Percentiles rank a stretch among this genome's conserved stretches.
Conservation (phyloP, 2,113 vertebrate species). For the Opisthocomus hoazin region DNA sequence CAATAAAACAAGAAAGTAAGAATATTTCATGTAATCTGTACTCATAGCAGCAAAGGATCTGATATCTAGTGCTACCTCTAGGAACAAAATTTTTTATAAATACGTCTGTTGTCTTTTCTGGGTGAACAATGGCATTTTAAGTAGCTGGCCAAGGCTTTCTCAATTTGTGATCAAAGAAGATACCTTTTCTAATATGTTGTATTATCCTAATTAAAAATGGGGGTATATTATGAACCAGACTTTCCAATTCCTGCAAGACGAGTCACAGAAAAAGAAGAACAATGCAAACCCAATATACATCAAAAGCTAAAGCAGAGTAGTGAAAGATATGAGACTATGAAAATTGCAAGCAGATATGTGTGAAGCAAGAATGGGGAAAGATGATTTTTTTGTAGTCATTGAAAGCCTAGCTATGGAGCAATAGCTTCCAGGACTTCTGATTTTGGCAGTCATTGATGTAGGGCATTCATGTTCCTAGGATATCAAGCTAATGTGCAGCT, state of each 20-base stretch:
- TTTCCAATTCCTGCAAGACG: neutral
- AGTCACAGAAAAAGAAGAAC: neutral
- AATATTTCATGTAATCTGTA: neutral
- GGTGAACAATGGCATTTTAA: constrained; percentile 1
- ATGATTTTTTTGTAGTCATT: neutral
- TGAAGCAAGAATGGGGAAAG: neutral
- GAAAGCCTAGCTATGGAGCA: neutral
- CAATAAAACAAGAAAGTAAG: neutral
- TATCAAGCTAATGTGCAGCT: neutral
- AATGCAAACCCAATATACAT: neutral
- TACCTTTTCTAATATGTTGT: neutral
- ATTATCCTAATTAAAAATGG: constrained; percentile 30
- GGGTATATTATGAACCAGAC: neutral
- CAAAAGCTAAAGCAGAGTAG: neutral
- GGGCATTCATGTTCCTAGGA: neutral
- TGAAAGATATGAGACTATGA: neutral
- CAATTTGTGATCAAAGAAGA: constrained; percentile 21
- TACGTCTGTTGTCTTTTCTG: neutral
- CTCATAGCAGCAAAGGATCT: neutral
- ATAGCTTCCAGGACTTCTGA: neutral
- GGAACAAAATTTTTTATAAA: neutral
- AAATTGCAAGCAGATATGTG: constrained; percentile 3
- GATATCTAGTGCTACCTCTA: neutral
- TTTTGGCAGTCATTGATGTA: neutral
- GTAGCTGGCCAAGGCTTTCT: neutral